Evolutionary conservation across 2,888 invertebrate genomes (phyloP), one percentile per base, ranked within the genome.

Genomic region (Machimus rusticus): DNA sequence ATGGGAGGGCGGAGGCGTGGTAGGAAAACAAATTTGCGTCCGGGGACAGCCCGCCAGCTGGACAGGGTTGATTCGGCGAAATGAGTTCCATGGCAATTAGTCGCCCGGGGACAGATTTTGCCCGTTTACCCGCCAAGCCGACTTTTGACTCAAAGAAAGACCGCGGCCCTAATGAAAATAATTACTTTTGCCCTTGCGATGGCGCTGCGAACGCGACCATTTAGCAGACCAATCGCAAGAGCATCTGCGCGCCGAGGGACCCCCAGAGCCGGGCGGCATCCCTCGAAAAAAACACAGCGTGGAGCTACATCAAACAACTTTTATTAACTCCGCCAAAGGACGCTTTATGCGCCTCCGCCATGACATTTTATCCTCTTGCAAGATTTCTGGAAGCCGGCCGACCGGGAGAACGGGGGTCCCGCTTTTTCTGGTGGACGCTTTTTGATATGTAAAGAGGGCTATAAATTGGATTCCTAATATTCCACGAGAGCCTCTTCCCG

Each of bases 381-480:
- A 66, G 66, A 84, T 57, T 84, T 31, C 28, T 66, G 34, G 34
- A 66, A 66, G 57, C 66, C 66, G 37, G 66, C 23, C 39, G 39
- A 19, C 57, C 23, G 66, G 66, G 31, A 39, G 39, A 2, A 39
- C 66, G 66, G 14, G 31, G 31, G 23, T 66, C 19, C 66, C 14
- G 66, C 31, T 34, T 31, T 66, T 66, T n/a, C 57, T 46, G 43
- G 43, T 84, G 57, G 57, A 84, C 82, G 82, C 19, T 85, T 85
- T 85, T 85, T 85, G 85, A 85, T 85, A 85, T 85, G 85, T 85
- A 85, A 85, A 85, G 74, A 46, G 85, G 85, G 74, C 66, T 34
- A 85, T 74, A 85, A 85, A 85, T 85, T 85, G 85, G 85, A 85
- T 85, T 85, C 74, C 84, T 84, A 84, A 84, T 84, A 84, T 84